Conservation (phyloP, 1,140 invertebrate genomes). For the Drosophila quadrilineata region DNA sequence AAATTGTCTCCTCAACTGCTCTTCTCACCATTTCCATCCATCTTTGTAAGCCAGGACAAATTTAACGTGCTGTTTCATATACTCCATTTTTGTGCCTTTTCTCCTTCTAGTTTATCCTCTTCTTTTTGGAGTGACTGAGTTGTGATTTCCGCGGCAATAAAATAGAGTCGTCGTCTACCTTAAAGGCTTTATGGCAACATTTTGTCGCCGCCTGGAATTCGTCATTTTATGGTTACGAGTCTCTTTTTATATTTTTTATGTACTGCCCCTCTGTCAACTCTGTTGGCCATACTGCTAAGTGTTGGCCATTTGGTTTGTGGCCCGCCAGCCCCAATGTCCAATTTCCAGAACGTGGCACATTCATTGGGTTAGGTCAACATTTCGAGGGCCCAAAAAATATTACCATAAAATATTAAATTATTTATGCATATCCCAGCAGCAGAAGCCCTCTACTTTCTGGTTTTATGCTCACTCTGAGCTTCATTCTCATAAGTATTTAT, state of each 20-base stretch:
- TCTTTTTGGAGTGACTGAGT: slow-evolving; percentile 37
- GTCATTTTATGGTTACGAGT: slow-evolving; percentile 65
- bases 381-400: slow-evolving; percentile 29
- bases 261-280: slow-evolving; percentile 17
- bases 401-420: slow-evolving; percentile 76
- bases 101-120: slow-evolving; percentile 1
- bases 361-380: slow-evolving; percentile 14
- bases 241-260: slow-evolving; percentile 55
- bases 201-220: slow-evolving; percentile 52
- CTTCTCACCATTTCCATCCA: too few relatives aligned
- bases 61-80: slow-evolving; percentile 66
- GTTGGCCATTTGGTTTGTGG: slow-evolving; percentile 19
- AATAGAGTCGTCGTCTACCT: slow-evolving; percentile 65
- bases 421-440: slow-evolving; percentile 53
- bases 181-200: slow-evolving; percentile 65
- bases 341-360: slow-evolving; percentile 29
- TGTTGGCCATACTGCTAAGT: slow-evolving; percentile 28
- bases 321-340: neutral
- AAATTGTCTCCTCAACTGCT: slow-evolving; percentile 36
- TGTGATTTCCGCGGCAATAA: slow-evolving; percentile 73
- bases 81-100: slow-evolving; percentile 34
- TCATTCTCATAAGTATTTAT: slow-evolving; percentile 19
- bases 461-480: slow-evolving; percentile 11
- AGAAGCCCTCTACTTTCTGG: slow-evolving; percentile 19
- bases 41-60: slow-evolving; percentile 50